Conservation (phyloP, 2,888 invertebrate genomes). For the Eupithecia inturbata region DNA sequence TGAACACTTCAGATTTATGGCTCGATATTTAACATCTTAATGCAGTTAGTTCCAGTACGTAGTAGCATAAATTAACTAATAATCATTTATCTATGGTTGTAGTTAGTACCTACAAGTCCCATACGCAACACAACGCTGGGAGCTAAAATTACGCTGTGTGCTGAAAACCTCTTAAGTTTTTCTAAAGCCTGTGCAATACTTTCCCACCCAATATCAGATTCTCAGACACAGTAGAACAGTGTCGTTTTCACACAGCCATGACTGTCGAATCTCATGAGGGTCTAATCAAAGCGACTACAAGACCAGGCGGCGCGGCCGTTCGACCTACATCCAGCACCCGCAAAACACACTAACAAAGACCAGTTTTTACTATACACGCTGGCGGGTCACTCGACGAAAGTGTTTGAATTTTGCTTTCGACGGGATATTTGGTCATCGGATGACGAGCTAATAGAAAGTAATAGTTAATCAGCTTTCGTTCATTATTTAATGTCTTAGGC, state of each 20-base stretch:
- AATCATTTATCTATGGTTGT: too few relatives aligned
- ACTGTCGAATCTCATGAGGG: conserved; percentile 10
- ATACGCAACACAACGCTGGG: conserved; percentile 1
- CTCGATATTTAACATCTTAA: background rate
- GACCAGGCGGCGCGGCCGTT: conserved; percentile 49
- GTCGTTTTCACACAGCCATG: conserved; percentile 8
- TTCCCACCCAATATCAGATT: background rate
- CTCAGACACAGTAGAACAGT: background rate
- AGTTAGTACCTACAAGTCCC: background rate
- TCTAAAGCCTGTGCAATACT: background rate
- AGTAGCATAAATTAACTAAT: too few relatives aligned
- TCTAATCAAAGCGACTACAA: conserved; percentile 32
- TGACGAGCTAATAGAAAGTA: conserved; percentile 74
- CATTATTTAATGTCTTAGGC: conserved; percentile 30
- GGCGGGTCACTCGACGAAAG: conserved; percentile 78
- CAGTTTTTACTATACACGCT: conserved; percentile 71
- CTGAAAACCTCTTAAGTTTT: background rate
- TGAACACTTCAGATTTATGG: background rate
- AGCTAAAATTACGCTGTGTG: conserved; percentile 3
- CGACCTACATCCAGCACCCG: conserved; percentile 66
- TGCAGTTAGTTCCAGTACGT: background rate
- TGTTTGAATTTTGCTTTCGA: conserved; percentile 82
- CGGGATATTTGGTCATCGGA: conserved; percentile 64
- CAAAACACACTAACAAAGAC: conserved; percentile 74
- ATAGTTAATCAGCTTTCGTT: conserved; percentile 63